Conservation (phyloP, 2,113 vertebrate species). For the Mixornis gularis region DNA sequence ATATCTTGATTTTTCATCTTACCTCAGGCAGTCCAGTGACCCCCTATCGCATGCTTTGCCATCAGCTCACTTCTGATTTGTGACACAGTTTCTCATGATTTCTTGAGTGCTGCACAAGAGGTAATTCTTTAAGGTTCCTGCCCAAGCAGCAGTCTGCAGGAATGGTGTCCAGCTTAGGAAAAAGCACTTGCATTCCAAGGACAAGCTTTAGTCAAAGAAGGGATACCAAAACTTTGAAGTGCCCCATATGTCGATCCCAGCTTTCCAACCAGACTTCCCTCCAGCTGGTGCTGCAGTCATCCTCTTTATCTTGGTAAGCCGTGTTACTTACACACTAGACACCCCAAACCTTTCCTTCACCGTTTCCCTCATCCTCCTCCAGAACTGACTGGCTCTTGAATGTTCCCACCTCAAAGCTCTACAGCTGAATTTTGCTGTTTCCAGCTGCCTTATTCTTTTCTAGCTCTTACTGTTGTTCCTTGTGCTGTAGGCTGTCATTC, state of each 20-base stretch:
- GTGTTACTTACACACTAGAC: fast-evolving
- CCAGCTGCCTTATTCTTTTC: neutral
- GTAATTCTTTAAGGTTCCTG: neutral
- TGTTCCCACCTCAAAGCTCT: fast-evolving
- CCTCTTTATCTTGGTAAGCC: neutral
- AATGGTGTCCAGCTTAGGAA: neutral
- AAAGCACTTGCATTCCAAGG: neutral
- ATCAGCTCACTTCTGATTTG: neutral
- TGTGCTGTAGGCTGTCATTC: neutral
- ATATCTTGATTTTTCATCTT: neutral
- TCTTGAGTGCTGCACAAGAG: neutral
- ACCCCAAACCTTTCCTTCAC: neutral
- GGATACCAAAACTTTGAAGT: neutral
- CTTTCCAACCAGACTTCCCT: neutral
- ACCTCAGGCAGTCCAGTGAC: neutral
- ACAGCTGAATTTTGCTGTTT: neutral
- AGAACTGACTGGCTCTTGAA: neutral
- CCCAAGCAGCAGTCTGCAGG: neutral
- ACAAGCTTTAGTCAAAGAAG: neutral
- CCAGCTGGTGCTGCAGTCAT: neutral
- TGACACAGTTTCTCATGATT: neutral
- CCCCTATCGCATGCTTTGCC: neutral
- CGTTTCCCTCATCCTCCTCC: neutral
- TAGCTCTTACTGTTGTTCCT: neutral
- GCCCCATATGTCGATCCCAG: neutral